Evolutionary conservation across 2,797 vertebrate species (phyloP).

Genomic region (Salarias fasciatus): DNA sequence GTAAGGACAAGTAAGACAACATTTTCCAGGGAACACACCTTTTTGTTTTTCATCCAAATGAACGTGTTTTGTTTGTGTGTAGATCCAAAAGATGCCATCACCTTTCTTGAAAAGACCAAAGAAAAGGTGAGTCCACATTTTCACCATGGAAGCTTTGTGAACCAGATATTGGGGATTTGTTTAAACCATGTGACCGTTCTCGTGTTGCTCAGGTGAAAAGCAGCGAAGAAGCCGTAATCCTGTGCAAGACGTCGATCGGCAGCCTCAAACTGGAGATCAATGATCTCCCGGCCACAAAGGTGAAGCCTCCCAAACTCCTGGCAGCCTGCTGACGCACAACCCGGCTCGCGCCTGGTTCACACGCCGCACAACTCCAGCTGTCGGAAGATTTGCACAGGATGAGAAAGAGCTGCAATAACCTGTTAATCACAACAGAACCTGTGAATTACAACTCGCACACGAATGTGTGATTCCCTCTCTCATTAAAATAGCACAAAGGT

Average conservation of each 20-base stretch:
- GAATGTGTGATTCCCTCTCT: not conserved
- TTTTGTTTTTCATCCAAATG: too few species aligned
- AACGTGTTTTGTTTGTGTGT: slow-evolving; percentile 4
- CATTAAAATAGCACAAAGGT: slow-evolving; percentile 6
- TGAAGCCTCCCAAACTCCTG: slow-evolving; percentile 48
- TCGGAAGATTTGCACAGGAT: not conserved
- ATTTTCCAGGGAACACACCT: too few species aligned
- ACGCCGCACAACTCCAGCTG: not conserved
- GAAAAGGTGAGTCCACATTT: slow-evolving; percentile 86
- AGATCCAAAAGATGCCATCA: slow-evolving; percentile 94
- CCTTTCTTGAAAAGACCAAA: slow-evolving; percentile 95
- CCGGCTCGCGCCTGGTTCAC: not conserved
- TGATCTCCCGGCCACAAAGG: slow-evolving; percentile 96
- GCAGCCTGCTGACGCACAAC: not conserved
- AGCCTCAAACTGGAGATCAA: slow-evolving; percentile 93
- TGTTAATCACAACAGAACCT: not conserved
- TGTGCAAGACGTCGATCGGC: slow-evolving; percentile 95
- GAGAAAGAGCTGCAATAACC: not conserved
- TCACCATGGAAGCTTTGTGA: not conserved
- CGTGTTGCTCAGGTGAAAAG: slow-evolving; percentile 88
- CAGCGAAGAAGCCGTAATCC: slow-evolving; percentile 92
- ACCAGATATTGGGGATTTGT: too few species aligned
- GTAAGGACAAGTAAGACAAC: slow-evolving; percentile 64
- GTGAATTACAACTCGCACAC: not conserved
- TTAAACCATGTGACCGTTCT: too few species aligned